Conservation (phyloP, 2,113 vertebrate species). For the Mirza zaza region DNA sequence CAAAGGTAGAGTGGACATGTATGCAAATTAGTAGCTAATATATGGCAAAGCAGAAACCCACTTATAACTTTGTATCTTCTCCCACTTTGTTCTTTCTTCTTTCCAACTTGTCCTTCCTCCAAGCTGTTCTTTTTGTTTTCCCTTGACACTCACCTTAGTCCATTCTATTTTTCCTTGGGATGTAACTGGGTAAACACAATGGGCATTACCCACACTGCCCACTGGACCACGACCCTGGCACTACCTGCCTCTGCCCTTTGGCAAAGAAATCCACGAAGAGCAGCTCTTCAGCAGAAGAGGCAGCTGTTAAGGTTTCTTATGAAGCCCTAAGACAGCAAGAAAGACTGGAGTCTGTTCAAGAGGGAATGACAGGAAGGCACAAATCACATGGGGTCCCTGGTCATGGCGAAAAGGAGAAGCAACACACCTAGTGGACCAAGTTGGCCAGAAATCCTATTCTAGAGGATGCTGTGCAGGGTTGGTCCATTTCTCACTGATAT, state of each 20-base stretch:
- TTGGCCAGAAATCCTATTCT: background rate
- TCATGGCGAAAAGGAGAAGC: background rate
- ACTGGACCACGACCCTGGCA: background rate
- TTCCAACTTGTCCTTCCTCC: background rate
- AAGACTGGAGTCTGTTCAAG: background rate
- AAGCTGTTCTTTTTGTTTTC: background rate
- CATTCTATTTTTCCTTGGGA: background rate
- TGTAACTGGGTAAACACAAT: background rate
- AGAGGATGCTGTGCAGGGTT: background rate
- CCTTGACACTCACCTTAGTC: background rate
- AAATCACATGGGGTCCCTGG: background rate
- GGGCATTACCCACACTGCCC: background rate
- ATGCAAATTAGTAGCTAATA: background rate
- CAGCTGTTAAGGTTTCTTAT: background rate
- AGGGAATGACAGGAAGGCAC: background rate
- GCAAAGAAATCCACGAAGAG: background rate
- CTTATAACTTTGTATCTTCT: background rate
- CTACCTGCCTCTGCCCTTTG: background rate
- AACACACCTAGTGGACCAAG: background rate
- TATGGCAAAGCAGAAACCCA: background rate
- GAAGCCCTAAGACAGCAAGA: background rate
- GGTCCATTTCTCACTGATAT: background rate
- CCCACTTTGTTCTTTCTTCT: background rate
- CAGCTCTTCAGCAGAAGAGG: background rate
- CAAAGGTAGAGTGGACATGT: background rate